phyloP scores from a whole-genome alignment of 2,113 vertebrate species.

The Rhagologus leucostigma region DNA sequence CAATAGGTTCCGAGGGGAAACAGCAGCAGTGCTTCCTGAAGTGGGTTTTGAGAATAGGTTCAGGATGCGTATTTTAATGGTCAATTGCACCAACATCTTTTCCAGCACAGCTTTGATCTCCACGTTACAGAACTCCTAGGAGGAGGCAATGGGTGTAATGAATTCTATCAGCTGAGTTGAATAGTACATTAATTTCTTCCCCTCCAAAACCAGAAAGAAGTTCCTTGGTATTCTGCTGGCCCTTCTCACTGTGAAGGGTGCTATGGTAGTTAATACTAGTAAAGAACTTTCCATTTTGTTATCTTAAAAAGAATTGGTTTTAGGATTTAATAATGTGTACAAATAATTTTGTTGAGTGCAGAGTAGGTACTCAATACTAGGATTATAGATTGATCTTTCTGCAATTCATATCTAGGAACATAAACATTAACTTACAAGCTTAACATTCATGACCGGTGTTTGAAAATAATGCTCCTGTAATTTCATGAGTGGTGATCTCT shows the following conservation, averaged over 20 bases:
- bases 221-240: neutral
- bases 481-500: neutral
- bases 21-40: neutral
- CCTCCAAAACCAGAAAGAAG: neutral
- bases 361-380: neutral
- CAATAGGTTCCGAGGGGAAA: neutral
- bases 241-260: neutral
- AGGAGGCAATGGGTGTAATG: neutral
- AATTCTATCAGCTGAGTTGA: neutral
- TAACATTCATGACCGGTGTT: neutral
- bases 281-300: neutral
- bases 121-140: neutral
- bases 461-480: neutral
- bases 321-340: neutral
- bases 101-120: neutral
- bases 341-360: neutral
- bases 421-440: neutral
- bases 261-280: neutral
- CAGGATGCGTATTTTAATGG: neutral
- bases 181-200: neutral
- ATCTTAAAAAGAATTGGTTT: neutral
- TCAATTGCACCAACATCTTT: neutral
- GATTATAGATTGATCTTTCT: neutral
- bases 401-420: neutral
- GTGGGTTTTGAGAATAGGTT: neutral